A percentile compares a stretch with the other conserved stretches of the same genome.
Conservation (phyloP, 1,140 invertebrate genomes). For the Vanessa tameamea region DNA sequence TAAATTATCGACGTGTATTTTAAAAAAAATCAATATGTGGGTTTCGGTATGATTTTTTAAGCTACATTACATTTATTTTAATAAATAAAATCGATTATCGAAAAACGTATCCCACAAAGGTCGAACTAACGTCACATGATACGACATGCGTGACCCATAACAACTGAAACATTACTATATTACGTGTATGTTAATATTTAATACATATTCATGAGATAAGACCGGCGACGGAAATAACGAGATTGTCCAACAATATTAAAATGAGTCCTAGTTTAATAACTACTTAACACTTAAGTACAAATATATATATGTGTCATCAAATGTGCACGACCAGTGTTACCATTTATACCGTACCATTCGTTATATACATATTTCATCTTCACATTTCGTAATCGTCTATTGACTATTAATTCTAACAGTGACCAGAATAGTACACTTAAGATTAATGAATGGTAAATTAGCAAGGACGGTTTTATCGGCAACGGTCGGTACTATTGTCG, state of each 20-base stretch:
- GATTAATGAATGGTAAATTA: constrained; percentile 22
- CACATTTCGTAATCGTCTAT: constrained; percentile 5
- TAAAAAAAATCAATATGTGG: too few species aligned
- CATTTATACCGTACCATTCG: too few species aligned
- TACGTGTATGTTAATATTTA: constrained; percentile 15
- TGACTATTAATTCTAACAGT: constrained; percentile 16
- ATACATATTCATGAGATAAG: constrained; percentile 25
- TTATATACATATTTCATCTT: background rate
- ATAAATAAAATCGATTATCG: background rate
- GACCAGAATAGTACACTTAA: constrained; percentile 19
- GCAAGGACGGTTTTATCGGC: constrained; percentile 17
- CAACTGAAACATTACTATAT: constrained; percentile 20
- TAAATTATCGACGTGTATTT: too few species aligned
- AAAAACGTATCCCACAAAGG: constrained; percentile 9
- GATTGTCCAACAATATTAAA: constrained; percentile 19
- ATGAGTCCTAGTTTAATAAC: constrained; percentile 11
- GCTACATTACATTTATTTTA: background rate
- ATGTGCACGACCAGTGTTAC: too few species aligned
- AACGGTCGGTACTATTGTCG: background rate
- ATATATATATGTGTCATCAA: background rate
- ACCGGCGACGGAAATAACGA: constrained; percentile 18
- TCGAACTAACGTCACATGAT: constrained; percentile 19
- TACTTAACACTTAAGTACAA: background rate
- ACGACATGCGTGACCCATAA: constrained; percentile 23
- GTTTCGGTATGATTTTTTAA: too few species aligned